Percentiles rank a stretch among this genome's conserved stretches.
Conservation (phyloP, 2,888 invertebrate species). For the Drosophila cognata region DNA sequence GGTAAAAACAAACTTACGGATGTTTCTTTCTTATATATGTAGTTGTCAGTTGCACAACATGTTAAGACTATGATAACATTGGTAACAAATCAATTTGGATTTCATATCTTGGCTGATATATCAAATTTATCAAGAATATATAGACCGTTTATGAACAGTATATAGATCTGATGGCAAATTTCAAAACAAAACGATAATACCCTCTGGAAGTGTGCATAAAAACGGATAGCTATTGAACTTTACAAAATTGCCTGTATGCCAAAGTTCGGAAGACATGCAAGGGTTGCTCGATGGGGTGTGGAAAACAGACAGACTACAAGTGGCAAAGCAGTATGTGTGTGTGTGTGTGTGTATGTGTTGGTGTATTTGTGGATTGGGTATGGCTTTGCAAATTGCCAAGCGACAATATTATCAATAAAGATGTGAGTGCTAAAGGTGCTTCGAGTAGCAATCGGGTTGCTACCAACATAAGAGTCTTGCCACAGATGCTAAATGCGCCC, state of each 20-base stretch:
- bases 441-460: conserved; percentile 41
- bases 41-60: neutral
- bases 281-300: conserved; percentile 29
- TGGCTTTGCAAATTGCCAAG: conserved; percentile 53
- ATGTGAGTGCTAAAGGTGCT: conserved; percentile 54
- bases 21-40: neutral
- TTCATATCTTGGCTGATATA: neutral
- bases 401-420: conserved; percentile 65
- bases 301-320: conserved; percentile 44
- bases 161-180: neutral
- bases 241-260: conserved; percentile 66
- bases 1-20: neutral
- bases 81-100: neutral
- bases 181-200: neutral
- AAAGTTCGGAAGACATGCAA: conserved; percentile 60
- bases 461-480: conserved; percentile 16
- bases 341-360: conserved; percentile 14
- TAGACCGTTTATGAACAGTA: neutral
- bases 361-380: conserved; percentile 16
- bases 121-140: too few relatives aligned
- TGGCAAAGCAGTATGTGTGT: conserved; percentile 9
- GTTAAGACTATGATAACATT: neutral
- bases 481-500: conserved; percentile 50
- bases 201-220: neutral
- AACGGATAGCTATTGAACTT: conserved; percentile 47